Evolutionary conservation across 2,797 vertebrate genomes (phyloP).

Genomic region (Hydrocynus forskahlii): DNA sequence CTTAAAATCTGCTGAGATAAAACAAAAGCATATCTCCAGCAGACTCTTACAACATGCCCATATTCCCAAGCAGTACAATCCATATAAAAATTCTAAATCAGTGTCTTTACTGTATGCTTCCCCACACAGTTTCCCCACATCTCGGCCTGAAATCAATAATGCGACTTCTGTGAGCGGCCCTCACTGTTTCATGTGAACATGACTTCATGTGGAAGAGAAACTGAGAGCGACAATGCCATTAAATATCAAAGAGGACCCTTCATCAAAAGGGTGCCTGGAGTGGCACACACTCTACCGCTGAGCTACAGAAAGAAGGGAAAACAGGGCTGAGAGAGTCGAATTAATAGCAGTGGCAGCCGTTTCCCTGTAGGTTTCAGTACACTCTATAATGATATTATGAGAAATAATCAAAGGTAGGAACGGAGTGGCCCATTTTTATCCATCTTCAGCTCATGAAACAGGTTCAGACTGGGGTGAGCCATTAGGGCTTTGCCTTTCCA

Average conservation of each 20-base stretch:
- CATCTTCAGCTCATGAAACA: background rate
- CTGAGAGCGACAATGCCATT: constrained; percentile 31
- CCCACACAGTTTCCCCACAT: background rate
- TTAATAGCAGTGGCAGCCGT: constrained; percentile 30
- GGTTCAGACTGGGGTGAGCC: constrained; percentile 13
- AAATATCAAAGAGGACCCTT: constrained; percentile 49
- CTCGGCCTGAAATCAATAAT: constrained; percentile 19
- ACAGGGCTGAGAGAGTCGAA: constrained; percentile 33
- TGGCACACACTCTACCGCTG: constrained; percentile 29
- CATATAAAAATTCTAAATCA: constrained; percentile 9
- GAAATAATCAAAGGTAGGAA: constrained; percentile 30
- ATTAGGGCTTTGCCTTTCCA: constrained; percentile 2
- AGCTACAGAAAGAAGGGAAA: constrained; percentile 27
- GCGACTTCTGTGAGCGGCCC: constrained; percentile 1
- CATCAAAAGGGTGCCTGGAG: constrained; percentile 42
- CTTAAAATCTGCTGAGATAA: background rate
- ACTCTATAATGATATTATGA: constrained; percentile 26
- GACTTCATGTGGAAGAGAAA: constrained; percentile 27
- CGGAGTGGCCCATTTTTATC: constrained; percentile 27
- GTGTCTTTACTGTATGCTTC: background rate
- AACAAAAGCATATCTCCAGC: constrained; percentile 13
- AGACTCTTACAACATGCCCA: constrained; percentile 15
- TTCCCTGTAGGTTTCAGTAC: constrained; percentile 44
- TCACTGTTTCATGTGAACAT: background rate
- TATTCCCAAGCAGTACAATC: constrained; percentile 3